Base-by-base conservation (phyloP, 2,888 invertebrate species). In the Melanophora roralis region DNA sequence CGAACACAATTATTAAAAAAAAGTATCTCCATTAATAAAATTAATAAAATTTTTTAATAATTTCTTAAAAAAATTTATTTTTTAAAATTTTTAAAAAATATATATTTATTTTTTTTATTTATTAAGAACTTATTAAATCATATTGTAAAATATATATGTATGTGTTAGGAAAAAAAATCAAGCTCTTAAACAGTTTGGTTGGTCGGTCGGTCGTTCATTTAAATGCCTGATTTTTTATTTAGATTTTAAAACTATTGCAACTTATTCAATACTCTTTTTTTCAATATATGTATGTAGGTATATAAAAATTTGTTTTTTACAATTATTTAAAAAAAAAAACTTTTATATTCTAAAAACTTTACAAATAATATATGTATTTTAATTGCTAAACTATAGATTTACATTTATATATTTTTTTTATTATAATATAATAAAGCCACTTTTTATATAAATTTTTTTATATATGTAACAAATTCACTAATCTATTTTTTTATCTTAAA, bases 201-300 rank as follows among this genome's bases (percentile, higher is more conserved):
- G 73, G 83, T 86, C 84, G 85, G 84, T 88, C 86, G 87, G 84
- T 88, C 88, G 88, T 85, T 86, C 85, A 53, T 51, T 68, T 11
- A 36, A 49, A 45, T 43, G 55, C 73, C 47, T 55, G 69, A 71
- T 71, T 71, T 40, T 36, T 69, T 51, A 60, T 45, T 60, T 43
- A 57, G 11, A 23, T 19, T 57, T 71, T 71, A 71, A 77, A 64
- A 64, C 59, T 77, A 77, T 77, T 77, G 76, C 76, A 77, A 64
- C 69, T 71, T 49, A 77, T 77, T 38, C 45, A 65, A 57, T 45
- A 34, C 53, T 45, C 62, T 60, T 72, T 34, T 47, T 23, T 27
- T 47, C 16, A 1, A 14, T 14, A 27, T 5, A 27, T 27, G 6
- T 27, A 27, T 40, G n/a, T 32, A 1, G n/a, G 12, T 36, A 36